phyloP scores from a whole-genome alignment of 2,888 invertebrate genomes.

The Rambutsinella grinnellia region DNA sequence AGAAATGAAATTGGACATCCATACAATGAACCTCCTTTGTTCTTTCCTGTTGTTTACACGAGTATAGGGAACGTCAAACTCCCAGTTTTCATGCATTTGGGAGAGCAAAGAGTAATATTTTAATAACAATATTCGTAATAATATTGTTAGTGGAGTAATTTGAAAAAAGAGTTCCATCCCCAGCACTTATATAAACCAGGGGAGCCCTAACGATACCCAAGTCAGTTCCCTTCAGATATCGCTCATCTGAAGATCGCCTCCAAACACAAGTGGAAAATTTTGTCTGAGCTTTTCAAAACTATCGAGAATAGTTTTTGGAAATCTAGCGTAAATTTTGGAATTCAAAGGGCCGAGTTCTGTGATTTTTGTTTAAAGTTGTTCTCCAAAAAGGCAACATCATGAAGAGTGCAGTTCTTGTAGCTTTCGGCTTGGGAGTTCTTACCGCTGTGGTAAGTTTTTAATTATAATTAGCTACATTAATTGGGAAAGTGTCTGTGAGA shows the following conservation, averaged over 20 bases:
- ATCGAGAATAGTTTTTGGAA: slow-evolving; percentile 21
- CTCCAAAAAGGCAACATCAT: slow-evolving; percentile 43
- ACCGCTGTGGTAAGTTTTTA: slow-evolving; percentile 43
- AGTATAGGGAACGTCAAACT: neutral
- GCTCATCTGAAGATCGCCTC: slow-evolving; percentile 46
- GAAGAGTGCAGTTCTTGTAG: slow-evolving; percentile 48
- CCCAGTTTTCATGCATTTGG: neutral
- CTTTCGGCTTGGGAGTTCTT: slow-evolving; percentile 49
- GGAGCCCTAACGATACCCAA: slow-evolving; percentile 43
- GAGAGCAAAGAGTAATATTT: slow-evolving; percentile 7
- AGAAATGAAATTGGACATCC: neutral
- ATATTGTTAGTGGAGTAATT: slow-evolving; percentile 39
- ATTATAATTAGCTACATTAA: neutral
- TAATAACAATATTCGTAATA: slow-evolving; percentile 27
- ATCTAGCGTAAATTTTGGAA: neutral
- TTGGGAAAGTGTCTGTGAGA: neutral
- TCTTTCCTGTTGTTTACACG: neutral
- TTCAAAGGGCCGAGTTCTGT: slow-evolving; percentile 21
- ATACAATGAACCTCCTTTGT: neutral
- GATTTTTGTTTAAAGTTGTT: slow-evolving; percentile 13
- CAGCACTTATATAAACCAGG: slow-evolving; percentile 57
- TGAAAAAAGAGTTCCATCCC: slow-evolving; percentile 45
- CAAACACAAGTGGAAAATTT: neutral
- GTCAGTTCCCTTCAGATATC: slow-evolving; percentile 54
- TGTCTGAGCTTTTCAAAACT: slow-evolving; percentile 34